phyloP scores from a whole-genome alignment of 2,113 vertebrate genomes.

The Lepisosteus osseus region DNA sequence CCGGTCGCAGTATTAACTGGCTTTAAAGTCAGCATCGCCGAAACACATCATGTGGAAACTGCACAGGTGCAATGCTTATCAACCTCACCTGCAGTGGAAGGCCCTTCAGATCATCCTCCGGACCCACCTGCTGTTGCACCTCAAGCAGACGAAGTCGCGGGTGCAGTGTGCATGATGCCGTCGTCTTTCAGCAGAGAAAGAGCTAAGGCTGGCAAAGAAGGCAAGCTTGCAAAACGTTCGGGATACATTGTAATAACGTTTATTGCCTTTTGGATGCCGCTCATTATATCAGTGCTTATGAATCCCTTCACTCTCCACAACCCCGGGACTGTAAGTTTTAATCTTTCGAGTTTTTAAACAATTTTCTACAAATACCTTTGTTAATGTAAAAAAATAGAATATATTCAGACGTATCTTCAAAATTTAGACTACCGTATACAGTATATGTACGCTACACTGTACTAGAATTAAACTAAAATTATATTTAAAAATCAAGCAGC shows the following conservation, averaged over 20 bases:
- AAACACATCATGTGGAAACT: too few relatives aligned
- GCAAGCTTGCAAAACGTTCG: constrained; percentile 65
- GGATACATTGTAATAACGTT: constrained; percentile 69
- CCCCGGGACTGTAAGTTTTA: constrained; percentile 35
- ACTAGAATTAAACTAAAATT: too few relatives aligned
- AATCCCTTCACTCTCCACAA: constrained; percentile 41
- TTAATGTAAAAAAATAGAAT: too few relatives aligned
- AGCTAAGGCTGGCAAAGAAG: constrained; percentile 57
- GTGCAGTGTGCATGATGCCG: constrained; percentile 69
- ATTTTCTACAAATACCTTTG: too few relatives aligned
- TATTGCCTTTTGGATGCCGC: constrained; percentile 61
- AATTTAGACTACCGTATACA: too few relatives aligned
- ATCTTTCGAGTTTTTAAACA: constrained; percentile 20
- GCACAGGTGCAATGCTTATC: too few relatives aligned
- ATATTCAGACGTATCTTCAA: too few relatives aligned
- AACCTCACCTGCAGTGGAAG: too few relatives aligned
- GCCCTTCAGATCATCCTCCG: not conserved
- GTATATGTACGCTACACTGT: too few relatives aligned
- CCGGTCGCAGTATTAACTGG: too few relatives aligned
- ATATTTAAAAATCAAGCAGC: too few relatives aligned
- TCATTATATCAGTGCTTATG: constrained; percentile 52
- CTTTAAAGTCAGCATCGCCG: too few relatives aligned
- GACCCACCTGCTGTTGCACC: constrained; percentile 13
- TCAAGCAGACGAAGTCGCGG: constrained; percentile 24
- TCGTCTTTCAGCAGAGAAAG: constrained; percentile 48